Conservation (phyloP, 2,797 vertebrate genomes). For the Typhlichthys eigenmanni region DNA sequence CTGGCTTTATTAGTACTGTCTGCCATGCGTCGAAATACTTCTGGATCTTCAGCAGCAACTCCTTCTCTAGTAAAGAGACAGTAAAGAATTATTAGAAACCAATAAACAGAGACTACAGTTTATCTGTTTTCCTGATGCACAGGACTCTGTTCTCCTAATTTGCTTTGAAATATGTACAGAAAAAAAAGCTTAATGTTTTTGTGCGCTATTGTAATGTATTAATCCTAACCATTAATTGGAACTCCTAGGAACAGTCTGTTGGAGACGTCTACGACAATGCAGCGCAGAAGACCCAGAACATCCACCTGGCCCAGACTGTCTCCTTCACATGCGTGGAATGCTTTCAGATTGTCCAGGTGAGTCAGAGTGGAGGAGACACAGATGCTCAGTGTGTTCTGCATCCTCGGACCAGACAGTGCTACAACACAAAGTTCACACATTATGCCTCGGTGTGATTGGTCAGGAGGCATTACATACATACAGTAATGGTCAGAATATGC, state of each 20-base stretch:
- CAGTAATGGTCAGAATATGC: background rate
- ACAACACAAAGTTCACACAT: conserved; percentile 27
- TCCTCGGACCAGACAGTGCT: conserved; percentile 89
- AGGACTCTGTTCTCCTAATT: too few relatives aligned
- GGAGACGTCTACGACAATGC: conserved; percentile 89
- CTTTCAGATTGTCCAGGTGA: conserved; percentile 82
- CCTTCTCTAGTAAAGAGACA: conserved; percentile 77
- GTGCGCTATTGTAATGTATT: background rate
- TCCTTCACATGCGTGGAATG: conserved; percentile 23
- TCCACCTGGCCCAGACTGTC: conserved; percentile 71
- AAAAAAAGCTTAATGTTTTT: background rate
- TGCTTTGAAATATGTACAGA: too few relatives aligned
- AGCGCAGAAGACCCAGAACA: conserved; percentile 84
- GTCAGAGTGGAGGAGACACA: conserved; percentile 78
- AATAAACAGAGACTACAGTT: background rate
- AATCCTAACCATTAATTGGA: conserved; percentile 83
- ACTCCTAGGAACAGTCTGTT: conserved; percentile 89
- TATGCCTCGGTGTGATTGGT: background rate
- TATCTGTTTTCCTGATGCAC: too few relatives aligned
- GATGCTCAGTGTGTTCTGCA: conserved; percentile 82
- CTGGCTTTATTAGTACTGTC: conserved; percentile 91
- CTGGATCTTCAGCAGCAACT: conserved; percentile 88
- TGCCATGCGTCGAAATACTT: conserved; percentile 96
- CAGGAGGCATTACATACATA: background rate
- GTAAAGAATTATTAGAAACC: background rate